These are phyloP conservation scores for Macroramphosus scolopax DNA, from an alignment of 2,797 vertebrate genomes.

Conservation along the genomic window DNA sequence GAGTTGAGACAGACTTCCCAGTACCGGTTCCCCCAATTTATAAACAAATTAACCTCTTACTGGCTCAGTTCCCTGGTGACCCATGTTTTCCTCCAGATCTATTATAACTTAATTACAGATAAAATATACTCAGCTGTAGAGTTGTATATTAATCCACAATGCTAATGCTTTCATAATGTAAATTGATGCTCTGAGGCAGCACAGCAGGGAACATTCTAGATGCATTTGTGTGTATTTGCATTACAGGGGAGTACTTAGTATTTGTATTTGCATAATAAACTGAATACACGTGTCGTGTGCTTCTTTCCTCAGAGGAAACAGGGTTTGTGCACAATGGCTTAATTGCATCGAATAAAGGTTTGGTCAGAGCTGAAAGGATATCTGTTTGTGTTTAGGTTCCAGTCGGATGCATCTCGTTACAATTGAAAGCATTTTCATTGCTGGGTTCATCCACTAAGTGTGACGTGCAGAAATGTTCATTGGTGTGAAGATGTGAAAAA, in stretches of 20 bases:
- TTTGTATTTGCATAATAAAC: slow-evolving; percentile 26
- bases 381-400: slow-evolving; percentile 2
- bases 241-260: slow-evolving; percentile 3
- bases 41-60: slow-evolving; percentile 65
- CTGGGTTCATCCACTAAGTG: background rate
- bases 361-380: slow-evolving; percentile 19
- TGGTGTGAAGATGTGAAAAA: too few relatives aligned
- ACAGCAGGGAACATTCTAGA: slow-evolving; percentile 18
- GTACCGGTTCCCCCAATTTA: too few relatives aligned
- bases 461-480: background rate
- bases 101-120: too few relatives aligned
- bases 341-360: slow-evolving; percentile 7
- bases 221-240: slow-evolving; percentile 15
- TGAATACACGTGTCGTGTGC: slow-evolving; percentile 3
- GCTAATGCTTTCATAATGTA: too few relatives aligned
- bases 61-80: slow-evolving; percentile 1
- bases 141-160: too few relatives aligned
- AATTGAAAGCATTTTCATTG: background rate
- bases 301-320: slow-evolving; percentile 15
- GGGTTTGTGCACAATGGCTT: slow-evolving; percentile 16
- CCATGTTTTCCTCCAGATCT: too few relatives aligned
- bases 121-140: too few relatives aligned
- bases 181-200: slow-evolving; percentile 5
- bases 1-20: slow-evolving; percentile 51
- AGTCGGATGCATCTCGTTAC: slow-evolving; percentile 3